phyloP scores from a whole-genome alignment of 2,113 vertebrate genomes.

The Archocentrus centrarchus region DNA sequence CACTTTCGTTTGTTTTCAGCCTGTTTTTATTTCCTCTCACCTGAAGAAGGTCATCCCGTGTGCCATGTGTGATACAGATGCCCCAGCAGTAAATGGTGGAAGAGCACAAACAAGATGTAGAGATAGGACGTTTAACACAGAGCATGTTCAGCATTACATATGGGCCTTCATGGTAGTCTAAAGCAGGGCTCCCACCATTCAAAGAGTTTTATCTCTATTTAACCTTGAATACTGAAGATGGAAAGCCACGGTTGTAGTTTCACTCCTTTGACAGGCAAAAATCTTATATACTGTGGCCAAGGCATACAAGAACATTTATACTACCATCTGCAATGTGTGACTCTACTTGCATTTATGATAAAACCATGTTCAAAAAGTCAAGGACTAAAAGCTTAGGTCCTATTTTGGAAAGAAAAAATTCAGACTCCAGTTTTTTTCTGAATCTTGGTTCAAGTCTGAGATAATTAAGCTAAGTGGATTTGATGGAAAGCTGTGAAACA shows the following conservation, averaged over 20 bases:
- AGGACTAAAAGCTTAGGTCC: slow-evolving; percentile 46
- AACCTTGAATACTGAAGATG: slow-evolving; percentile 66
- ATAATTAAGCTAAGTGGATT: slow-evolving; percentile 60
- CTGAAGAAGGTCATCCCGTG: slow-evolving; percentile 55
- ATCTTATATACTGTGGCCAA: slow-evolving; percentile 54
- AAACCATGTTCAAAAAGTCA: slow-evolving; percentile 46
- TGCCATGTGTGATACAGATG: slow-evolving; percentile 16
- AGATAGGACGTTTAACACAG: slow-evolving; percentile 42
- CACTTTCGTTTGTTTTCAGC: slow-evolving; percentile 12
- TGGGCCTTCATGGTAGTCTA: slow-evolving; percentile 26
- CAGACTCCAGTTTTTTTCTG: slow-evolving; percentile 23
- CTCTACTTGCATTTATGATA: slow-evolving; percentile 42
- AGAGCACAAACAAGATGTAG: slow-evolving; percentile 47
- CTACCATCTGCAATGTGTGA: background rate
- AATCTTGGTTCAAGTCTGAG: slow-evolving; percentile 61
- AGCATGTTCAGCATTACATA: slow-evolving; percentile 54
- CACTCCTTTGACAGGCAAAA: slow-evolving; percentile 42
- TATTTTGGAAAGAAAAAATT: slow-evolving; percentile 20
- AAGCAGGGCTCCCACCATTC: slow-evolving; percentile 25
- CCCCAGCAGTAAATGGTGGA: slow-evolving; percentile 40
- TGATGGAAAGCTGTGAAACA: slow-evolving; percentile 53
- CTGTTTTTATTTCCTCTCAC: slow-evolving; percentile 51
- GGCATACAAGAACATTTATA: slow-evolving; percentile 23
- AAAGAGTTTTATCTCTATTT: slow-evolving; percentile 57
- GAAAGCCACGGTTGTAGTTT: slow-evolving; percentile 37